Evolutionary conservation across 2,113 vertebrate genomes (phyloP), one percentile per base, ranked within the genome.

Genomic region (Nansenia antarctica): DNA sequence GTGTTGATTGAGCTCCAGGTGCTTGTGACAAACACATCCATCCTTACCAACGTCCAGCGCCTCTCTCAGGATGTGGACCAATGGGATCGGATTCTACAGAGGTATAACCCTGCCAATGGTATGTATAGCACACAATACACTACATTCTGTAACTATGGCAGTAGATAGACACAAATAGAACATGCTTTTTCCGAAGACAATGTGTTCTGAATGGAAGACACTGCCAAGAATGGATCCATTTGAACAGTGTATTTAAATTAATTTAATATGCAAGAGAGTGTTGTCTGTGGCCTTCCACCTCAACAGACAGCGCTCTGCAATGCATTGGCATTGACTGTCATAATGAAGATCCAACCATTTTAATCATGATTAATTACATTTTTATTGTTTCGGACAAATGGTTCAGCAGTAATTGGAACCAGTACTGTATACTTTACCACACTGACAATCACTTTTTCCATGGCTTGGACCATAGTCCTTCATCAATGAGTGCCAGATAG

Each of bases 1-100:
- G 31, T 88, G 20, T 71, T 93, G 65, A 83, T 86, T 2, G 89
- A 92, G 73, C 67, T 93, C 7, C 91, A 93, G 39, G 76, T 55
- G 6, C 49, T 89, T 5, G 22, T 93, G 67, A 59, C 78, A 27
- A 74, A 90, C 69, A 37, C 73, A 45, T 74, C 86, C 1, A 15
- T 86, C 62, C 59, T 91, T 70, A 73, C 69, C 61, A 85, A 81
- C 1, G 42, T 76, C 0, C 67, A 70, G 76, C 22, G 73, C 24
- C 76, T 93, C 15, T 84, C 82, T 2, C 74, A 80, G 4, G 88
- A 90, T 66, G 2, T 89, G 3, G 42, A 85, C 52, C 80, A 78
- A 45, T 92, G 78, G 91, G 12, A 60, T 60, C 73, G 60, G 4
- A 31, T 89, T 6, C 59, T 90, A 29, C 66, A 83, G n/a, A 82